phyloP scores from a whole-genome alignment of 2,888 invertebrate species.

The Oligia strigilis region DNA sequence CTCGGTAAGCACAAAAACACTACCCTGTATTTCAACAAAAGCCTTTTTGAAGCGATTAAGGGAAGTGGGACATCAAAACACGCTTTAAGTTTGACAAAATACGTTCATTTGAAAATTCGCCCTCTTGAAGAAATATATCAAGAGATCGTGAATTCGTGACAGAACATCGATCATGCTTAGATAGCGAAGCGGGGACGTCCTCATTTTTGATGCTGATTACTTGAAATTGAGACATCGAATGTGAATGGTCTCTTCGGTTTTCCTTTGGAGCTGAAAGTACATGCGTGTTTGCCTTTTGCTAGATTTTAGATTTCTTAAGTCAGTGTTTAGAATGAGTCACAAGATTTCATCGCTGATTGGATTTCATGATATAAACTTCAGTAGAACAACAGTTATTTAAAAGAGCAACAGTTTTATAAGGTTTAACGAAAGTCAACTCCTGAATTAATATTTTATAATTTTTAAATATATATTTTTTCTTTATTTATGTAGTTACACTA shows the following conservation, averaged over 20 bases:
- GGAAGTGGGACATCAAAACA: constrained; percentile 48
- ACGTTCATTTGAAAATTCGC: constrained; percentile 55
- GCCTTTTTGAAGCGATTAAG: constrained; percentile 37
- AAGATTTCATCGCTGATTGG: background rate
- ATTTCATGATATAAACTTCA: background rate
- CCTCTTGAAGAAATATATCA: constrained; percentile 59
- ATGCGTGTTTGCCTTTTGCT: constrained; percentile 8
- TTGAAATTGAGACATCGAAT: constrained; percentile 58
- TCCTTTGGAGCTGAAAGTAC: constrained; percentile 8
- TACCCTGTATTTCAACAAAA: constrained; percentile 29
- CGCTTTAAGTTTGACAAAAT: constrained; percentile 54
- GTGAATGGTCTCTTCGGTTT: constrained; percentile 18
- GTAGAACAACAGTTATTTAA: too few species aligned
- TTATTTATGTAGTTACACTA: too few species aligned
- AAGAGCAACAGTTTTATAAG: background rate
- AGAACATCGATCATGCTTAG: constrained; percentile 67
- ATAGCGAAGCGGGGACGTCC: constrained; percentile 49
- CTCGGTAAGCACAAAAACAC: constrained; percentile 29
- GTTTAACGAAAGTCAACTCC: background rate
- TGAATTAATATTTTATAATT: background rate
- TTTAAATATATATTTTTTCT: too few species aligned
- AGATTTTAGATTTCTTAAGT: constrained; percentile 19
- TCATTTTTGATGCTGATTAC: constrained; percentile 66
- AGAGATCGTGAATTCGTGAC: constrained; percentile 45
- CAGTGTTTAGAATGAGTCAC: background rate